Base-by-base conservation (phyloP, 1,140 invertebrate species). In the Stenopsyche tienmushanensis region DNA sequence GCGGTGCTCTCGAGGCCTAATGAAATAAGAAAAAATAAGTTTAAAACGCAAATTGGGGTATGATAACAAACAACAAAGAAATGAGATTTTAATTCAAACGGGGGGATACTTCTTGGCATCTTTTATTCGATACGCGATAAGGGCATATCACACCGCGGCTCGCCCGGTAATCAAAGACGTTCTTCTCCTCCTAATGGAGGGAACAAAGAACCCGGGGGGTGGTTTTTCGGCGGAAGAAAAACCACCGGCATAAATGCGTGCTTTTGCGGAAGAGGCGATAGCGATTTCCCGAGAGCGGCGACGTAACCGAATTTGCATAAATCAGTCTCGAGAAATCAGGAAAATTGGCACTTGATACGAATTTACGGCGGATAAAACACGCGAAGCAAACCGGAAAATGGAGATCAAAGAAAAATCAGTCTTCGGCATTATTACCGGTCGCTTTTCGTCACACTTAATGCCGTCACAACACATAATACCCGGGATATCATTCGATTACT, bases 1-100 rank as follows among this genome's bases (percentile, higher is more conserved):
- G 39, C 34, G 21, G 21, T 15, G 34, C 54, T 20, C 39, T 29
- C n/a, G 15, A 15, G 42, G 54, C 54, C 29, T 42, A 57, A 57
- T 42, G 34, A 41, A 60, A 49, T 47, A 60, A 60, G 45, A 50
- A 52, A n/a, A 63, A 52, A 63, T 52, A 63, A 50, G 60, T 41
- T 52, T 63, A 18, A 49, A 63, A 26, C 60, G 29, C 47, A 63
- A 57, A 63, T 63, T 63, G 60, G 60, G 34, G 17, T 20, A 13
- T 13, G 34, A 57, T 57, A 57, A 52, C 60, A 42, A 53, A 63
- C 60, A 53, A 63, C 25, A 53, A 41, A 63, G 60, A 26, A 42
- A 29, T 29, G 49, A 50, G 26, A 41, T 53, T 63, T 50, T 52
- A 49, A 63, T 42, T 24, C 34, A 63, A 50, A 24, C 21, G 54